Conservation (phyloP, 2,797 vertebrate species). For the Ibycter americanus region DNA sequence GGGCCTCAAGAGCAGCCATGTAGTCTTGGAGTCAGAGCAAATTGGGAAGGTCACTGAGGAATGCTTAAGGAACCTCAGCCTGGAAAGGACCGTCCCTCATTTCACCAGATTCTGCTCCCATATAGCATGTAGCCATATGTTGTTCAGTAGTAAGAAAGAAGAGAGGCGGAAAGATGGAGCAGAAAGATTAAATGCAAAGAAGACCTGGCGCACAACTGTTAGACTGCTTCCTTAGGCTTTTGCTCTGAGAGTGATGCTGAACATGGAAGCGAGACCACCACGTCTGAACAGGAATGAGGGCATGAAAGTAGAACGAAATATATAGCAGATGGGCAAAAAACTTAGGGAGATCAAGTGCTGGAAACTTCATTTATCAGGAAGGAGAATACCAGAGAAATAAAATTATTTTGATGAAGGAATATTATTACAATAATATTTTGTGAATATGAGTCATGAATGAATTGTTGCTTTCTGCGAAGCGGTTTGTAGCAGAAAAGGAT, state of each 20-base stretch:
- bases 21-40: neutral
- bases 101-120: neutral
- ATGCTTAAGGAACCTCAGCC: neutral
- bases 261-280: accelerated
- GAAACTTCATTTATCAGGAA: neutral
- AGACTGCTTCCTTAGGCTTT: neutral
- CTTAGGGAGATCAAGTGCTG: neutral
- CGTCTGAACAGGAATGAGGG: neutral
- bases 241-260: neutral
- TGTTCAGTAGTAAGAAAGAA: neutral
- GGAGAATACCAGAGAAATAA: neutral
- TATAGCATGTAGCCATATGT: neutral
- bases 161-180: neutral
- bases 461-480: neutral
- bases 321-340: neutral
- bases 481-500: neutral
- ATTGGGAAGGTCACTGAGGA: neutral
- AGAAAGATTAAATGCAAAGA: neutral
- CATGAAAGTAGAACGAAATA: neutral
- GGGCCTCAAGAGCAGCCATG: neutral
- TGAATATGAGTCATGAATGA: neutral
- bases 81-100: neutral
- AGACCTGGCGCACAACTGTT: neutral
- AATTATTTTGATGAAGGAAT: neutral
- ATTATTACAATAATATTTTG: neutral